These are phyloP conservation scores for Siniperca chuatsi DNA, from an alignment of 2,113 vertebrate species.

Conservation along the genomic window DNA sequence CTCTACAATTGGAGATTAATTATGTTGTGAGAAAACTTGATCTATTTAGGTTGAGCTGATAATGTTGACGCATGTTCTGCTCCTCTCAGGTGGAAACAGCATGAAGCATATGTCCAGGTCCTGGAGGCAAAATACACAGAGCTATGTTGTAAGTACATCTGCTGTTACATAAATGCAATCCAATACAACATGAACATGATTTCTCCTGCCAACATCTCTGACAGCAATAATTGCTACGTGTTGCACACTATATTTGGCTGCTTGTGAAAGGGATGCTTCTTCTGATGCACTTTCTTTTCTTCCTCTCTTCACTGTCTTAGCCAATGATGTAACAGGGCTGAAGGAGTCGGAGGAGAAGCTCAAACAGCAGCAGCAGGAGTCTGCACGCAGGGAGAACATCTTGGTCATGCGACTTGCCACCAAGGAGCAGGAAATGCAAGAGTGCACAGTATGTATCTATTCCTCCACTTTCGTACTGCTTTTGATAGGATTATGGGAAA, in stretches of 20 bases:
- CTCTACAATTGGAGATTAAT: neutral
- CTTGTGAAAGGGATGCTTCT: neutral
- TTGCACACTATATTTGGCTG: neutral
- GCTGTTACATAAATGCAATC: neutral
- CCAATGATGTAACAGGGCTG: constrained; percentile 96
- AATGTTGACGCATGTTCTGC: constrained; percentile 32
- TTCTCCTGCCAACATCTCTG: too few relatives aligned
- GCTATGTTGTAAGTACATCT: constrained; percentile 94
- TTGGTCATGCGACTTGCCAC: constrained; percentile 98
- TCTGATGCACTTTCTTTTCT: constrained; percentile 38
- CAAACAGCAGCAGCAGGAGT: constrained; percentile 99
- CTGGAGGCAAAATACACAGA: constrained; percentile 99
- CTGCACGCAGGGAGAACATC: constrained; percentile 98
- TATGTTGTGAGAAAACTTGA: neutral
- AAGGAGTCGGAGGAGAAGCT: constrained; percentile 99
- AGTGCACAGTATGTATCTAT: constrained; percentile 95
- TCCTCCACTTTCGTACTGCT: neutral
- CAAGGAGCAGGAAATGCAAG: constrained; percentile 99
- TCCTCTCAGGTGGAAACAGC: constrained; percentile 94
- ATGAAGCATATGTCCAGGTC: constrained; percentile 96
- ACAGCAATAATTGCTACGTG: neutral
- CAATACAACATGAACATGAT: neutral
- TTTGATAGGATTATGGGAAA: neutral
- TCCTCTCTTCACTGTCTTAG: constrained; percentile 72
- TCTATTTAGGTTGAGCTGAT: constrained; percentile 7